Percentiles rank a stretch among this genome's conserved stretches.
Evolutionary conservation across 2,888 invertebrate genomes (phyloP).

Genomic region (Meteorus colon): DNA sequence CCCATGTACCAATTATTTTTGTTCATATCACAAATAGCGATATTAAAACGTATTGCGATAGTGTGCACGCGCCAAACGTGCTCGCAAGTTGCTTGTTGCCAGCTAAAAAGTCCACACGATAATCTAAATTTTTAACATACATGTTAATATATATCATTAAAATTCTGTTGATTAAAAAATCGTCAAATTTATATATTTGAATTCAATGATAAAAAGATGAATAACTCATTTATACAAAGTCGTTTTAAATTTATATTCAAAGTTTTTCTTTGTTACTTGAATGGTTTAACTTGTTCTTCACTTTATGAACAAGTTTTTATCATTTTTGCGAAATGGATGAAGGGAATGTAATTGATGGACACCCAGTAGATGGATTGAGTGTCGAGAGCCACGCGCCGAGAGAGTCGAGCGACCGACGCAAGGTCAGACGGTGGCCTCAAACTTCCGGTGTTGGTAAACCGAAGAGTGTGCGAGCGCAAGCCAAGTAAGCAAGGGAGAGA

Average conservation of each 20-base stretch:
- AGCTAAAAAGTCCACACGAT: background rate
- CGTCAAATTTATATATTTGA: background rate
- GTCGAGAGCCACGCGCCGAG: conserved; percentile 47
- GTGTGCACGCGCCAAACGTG: too few species aligned
- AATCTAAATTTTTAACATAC: background rate
- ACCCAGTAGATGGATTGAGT: conserved; percentile 58
- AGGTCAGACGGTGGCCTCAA: conserved; percentile 73
- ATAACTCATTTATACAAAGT: background rate
- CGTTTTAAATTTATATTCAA: background rate
- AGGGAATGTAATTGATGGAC: conserved; percentile 39
- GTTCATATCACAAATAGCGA: conserved; percentile 7
- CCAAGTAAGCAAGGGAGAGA: background rate
- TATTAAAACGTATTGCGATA: background rate
- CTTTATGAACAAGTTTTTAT: too few species aligned
- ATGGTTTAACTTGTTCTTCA: background rate
- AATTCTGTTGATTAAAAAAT: background rate
- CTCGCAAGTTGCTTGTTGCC: too few species aligned
- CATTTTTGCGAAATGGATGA: conserved; percentile 12
- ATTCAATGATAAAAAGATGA: background rate
- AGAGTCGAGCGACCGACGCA: conserved; percentile 62
- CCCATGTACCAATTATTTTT: conserved; percentile 41
- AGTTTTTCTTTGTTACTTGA: background rate
- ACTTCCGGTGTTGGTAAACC: conserved; percentile 70
- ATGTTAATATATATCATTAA: background rate
- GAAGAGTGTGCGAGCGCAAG: conserved; percentile 32